Percentiles rank a stretch among this genome's conserved stretches.
Evolutionary conservation across 2,113 vertebrate genomes (phyloP).

Genomic region (Solenodon paradoxus): DNA sequence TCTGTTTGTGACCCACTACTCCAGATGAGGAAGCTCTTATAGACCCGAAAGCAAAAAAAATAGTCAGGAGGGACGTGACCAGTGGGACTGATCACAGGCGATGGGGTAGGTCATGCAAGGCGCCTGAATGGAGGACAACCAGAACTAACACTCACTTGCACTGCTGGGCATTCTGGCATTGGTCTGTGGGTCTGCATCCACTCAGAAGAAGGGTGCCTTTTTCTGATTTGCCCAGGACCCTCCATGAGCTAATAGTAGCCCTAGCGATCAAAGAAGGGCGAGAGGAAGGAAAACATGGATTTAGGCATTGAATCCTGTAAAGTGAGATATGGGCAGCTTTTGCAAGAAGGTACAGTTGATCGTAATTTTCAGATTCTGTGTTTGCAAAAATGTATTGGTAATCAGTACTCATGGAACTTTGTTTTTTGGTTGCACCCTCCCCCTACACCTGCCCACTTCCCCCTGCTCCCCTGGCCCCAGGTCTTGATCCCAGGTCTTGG

Average conservation of each 20-base stretch:
- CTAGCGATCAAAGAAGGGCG: not conserved
- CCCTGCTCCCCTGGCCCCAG: no score
- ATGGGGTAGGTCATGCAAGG: not conserved
- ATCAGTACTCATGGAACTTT: not conserved
- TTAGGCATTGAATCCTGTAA: not conserved
- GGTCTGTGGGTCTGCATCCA: not conserved
- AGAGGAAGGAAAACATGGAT: not conserved
- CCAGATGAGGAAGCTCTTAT: not conserved
- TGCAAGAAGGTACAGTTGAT: no score
- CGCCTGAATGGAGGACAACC: not conserved
- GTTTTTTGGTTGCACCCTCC: no score
- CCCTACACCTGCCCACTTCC: no score
- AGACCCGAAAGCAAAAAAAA: not conserved
- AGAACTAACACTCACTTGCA: not conserved
- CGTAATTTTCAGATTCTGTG: not conserved
- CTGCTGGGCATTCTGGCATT: not conserved
- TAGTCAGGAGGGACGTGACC: not conserved
- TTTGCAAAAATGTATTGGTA: not conserved
- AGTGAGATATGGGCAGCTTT: not conserved
- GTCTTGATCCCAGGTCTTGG: no score
- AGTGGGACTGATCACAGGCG: not conserved
- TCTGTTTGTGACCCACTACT: not conserved
- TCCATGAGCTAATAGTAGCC: not conserved
- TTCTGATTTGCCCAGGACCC: not conserved
- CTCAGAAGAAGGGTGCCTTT: not conserved